These are phyloP conservation scores for Sabellastarte sp. DNA, from an alignment of 2,888 invertebrate genomes.

Conservation along the genomic window DNA sequence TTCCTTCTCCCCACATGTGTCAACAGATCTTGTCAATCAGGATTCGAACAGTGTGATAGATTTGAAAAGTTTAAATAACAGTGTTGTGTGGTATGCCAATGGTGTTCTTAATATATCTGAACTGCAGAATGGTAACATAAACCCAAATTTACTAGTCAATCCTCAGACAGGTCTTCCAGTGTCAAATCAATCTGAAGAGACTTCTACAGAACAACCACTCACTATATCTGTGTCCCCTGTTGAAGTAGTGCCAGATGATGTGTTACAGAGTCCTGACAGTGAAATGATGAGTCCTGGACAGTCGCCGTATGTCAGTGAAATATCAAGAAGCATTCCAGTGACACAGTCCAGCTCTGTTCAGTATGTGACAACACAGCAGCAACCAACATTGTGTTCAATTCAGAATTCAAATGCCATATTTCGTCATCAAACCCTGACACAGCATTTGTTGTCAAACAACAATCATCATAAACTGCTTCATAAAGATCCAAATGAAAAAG, in stretches of 20 bases:
- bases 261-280: neutral
- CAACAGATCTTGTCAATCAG: neutral
- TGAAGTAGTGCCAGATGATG: neutral
- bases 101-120: neutral
- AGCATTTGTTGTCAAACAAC: neutral
- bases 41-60: neutral
- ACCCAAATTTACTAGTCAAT: constrained; percentile 69
- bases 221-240: neutral
- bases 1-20: too few relatives aligned
- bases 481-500: constrained; percentile 27
- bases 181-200: constrained; percentile 39
- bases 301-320: neutral
- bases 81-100: neutral
- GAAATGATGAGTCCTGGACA: neutral
- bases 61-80: neutral
- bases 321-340: neutral
- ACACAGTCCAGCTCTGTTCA: neutral
- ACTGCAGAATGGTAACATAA: constrained; percentile 21
- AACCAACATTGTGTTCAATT: neutral
- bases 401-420: neutral
- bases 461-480: neutral
- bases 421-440: neutral
- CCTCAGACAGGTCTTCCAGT: constrained; percentile 87
- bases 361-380: neutral
- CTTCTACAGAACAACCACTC: neutral